phyloP scores from a whole-genome alignment of 2,797 vertebrate species.

The Brotogeris chrysoptera region DNA sequence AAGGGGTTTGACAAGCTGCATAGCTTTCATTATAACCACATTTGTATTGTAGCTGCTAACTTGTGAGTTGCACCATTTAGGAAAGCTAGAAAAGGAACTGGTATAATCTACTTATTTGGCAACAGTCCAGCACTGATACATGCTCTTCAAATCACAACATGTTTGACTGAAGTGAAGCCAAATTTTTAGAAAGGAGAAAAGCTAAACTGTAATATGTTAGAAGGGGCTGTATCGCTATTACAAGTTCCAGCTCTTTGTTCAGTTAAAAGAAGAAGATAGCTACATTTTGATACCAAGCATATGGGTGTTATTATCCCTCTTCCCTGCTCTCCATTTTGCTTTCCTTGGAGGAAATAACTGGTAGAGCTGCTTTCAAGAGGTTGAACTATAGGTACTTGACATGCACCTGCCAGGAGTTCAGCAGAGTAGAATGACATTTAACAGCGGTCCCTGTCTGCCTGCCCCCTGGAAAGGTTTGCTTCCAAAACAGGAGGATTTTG shows the following conservation, averaged over 20 bases:
- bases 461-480: background rate
- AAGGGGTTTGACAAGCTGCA: conserved; percentile 16
- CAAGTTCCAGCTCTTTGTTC: conserved; percentile 11
- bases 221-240: background rate
- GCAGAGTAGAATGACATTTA: background rate
- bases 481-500: background rate
- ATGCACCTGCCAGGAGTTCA: conserved; percentile 2
- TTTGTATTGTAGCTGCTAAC: conserved; percentile 11
- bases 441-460: background rate
- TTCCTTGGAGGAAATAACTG: conserved; percentile 17
- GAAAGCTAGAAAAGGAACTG: conserved; percentile 23
- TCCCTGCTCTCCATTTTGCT: background rate
- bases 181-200: conserved; percentile 15
- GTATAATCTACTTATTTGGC: conserved; percentile 19
- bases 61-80: conserved; percentile 21
- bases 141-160: conserved; percentile 36
- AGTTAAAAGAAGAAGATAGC: background rate
- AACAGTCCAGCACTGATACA: conserved; percentile 23
- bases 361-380: background rate
- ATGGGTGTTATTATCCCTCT: background rate
- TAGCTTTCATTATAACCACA: background rate
- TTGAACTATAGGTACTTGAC: background rate
- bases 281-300: background rate
- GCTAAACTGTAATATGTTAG: background rate
- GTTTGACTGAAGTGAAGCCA: conserved; percentile 45